Evolutionary conservation across 2,797 vertebrate genomes (phyloP).

Genomic region (Chaetophractus vellerosus): DNA sequence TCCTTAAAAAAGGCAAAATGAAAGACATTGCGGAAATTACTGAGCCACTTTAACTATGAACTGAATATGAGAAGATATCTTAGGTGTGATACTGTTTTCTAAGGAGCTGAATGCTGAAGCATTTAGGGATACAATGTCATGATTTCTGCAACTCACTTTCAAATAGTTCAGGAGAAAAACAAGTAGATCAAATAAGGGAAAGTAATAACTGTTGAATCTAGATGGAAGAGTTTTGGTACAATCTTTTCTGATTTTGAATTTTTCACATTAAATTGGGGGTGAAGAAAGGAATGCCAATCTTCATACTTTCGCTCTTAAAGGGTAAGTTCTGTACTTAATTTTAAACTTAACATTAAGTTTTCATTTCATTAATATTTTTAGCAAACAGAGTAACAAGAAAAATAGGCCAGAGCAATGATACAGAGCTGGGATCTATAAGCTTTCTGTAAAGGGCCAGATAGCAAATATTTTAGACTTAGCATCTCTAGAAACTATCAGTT

Average conservation of each 20-base stretch:
- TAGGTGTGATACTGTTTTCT: background rate
- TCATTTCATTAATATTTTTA: background rate
- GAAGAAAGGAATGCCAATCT: background rate
- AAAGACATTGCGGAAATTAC: background rate
- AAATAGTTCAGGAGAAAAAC: background rate
- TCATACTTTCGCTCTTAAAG: background rate
- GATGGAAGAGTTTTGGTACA: background rate
- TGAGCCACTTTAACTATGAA: background rate
- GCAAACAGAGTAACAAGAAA: conserved; percentile 1
- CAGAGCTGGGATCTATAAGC: background rate
- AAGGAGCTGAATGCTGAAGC: background rate
- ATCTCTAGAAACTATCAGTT: background rate
- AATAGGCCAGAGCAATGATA: background rate
- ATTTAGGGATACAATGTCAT: background rate
- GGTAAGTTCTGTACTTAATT: conserved; percentile 30
- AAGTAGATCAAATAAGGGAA: background rate
- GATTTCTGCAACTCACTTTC: background rate
- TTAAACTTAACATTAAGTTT: background rate
- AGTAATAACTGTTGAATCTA: background rate
- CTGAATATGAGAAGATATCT: background rate
- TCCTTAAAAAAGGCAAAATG: no score
- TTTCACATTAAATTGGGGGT: background rate
- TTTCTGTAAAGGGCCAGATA: background rate
- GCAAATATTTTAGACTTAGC: conserved; percentile 28
- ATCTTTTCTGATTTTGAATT: conserved; percentile 6